Conservation (phyloP, 2,797 vertebrate genomes). For the Pseudochromis fuscus region DNA sequence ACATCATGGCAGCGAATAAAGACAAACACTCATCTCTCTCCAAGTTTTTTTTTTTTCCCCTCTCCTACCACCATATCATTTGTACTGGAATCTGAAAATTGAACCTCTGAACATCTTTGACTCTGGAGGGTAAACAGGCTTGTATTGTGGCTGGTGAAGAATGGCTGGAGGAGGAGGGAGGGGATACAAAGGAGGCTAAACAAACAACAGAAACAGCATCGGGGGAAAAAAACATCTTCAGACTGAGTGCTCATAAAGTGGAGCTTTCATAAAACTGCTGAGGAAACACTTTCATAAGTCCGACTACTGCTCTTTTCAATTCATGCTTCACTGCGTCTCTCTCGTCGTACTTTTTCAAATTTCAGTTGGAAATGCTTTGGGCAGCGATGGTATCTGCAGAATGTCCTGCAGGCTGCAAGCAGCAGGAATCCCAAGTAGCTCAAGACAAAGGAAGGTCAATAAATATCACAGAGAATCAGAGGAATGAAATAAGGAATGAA, state of each 20-base stretch:
- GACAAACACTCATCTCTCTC: slow-evolving; percentile 16
- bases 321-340: slow-evolving; percentile 1
- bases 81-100: slow-evolving; percentile 69
- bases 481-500: slow-evolving; percentile 13
- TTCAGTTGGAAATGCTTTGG: slow-evolving; percentile 16
- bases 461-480: slow-evolving; percentile 6
- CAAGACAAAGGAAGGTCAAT: slow-evolving; percentile 12
- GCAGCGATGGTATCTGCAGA: slow-evolving; percentile 43
- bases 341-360: slow-evolving; percentile 2
- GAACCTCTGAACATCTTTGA: slow-evolving; percentile 47
- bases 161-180: slow-evolving; percentile 16
- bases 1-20: slow-evolving; percentile 24
- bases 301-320: slow-evolving; percentile 10
- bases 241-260: slow-evolving; percentile 35
- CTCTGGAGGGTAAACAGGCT: slow-evolving; percentile 54
- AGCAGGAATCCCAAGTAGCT: slow-evolving; percentile 14
- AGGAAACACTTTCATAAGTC: slow-evolving; percentile 38
- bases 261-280: slow-evolving; percentile 43
- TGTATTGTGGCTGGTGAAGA: slow-evolving; percentile 51
- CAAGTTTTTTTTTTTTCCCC: not conserved
- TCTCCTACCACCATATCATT: slow-evolving; percentile 59
- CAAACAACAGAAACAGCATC: slow-evolving; percentile 51
- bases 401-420: slow-evolving; percentile 24
- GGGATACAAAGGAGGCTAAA: slow-evolving; percentile 41
- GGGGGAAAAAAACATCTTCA: slow-evolving; percentile 26